Base-by-base conservation (phyloP, 2,888 invertebrate species). In the Ichneumon xanthorius region DNA sequence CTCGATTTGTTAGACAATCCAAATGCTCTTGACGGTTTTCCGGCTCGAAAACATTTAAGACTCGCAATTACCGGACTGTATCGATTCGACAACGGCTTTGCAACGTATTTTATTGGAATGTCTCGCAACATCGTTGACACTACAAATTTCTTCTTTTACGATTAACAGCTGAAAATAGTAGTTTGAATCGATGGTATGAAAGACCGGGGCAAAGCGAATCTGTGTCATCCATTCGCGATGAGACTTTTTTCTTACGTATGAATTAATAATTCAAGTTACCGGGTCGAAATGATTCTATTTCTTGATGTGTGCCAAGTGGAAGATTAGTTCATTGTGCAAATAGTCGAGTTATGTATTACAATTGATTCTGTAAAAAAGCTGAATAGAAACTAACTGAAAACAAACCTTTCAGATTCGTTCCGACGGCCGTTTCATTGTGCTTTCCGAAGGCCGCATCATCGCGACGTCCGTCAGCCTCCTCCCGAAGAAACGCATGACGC, bases 321-420 rank as follows among this genome's bases (percentile, higher is more conserved):
- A 16, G 14, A 48, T 48, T 48, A 48, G 16, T 48, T 48, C 16
- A 1, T 14, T 14, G 11, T 16, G 14, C 16, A 16, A 48, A 16
- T 16, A 48, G 4, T 16, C 3, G 16, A 48, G 45, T 48, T 5
- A 16, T 48, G 4, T 48, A 16, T 48, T 48, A 16, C 45, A 55
- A 55, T 55, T 11, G 22, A 55, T 11, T 9, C 22, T 55, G 55
- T 11, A 26, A 58, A 58, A 58, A 26, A 26, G 11, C 9, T 33
- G 16, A 63, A 4, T 6, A 7, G 5, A 33, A 63, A 14, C n/a
- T 63, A 30, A 30, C 5, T 1, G 30, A n/a, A 6, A 63, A 33
- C 63, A n/a, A 63, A 63, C 63, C 63, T 63, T 63, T 33, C 14
- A 33, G 30, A 30, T 61, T 61, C 16, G 63, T 63, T n/a, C 65